Base-by-base conservation (phyloP, 2,113 vertebrate genomes). In the Panthera uncia region DNA sequence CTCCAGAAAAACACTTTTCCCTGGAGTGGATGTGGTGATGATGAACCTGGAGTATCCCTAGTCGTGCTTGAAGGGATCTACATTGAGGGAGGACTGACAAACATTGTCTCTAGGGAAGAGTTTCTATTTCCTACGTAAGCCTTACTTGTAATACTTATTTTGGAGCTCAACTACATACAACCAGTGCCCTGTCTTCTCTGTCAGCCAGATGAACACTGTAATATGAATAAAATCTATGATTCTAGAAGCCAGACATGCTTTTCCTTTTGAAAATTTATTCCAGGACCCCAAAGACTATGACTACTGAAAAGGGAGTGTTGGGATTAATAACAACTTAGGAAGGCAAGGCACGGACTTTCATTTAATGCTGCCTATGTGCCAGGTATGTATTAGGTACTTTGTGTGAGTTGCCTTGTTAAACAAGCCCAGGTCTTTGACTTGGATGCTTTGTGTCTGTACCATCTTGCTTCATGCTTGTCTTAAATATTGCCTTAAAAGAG, bases 341-440 rank as follows among this genome's bases (percentile, higher is more conserved):
- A 94, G 38, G 5, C 25, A 21, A 76, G 50, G 4, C 9, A 66
- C 29, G 23, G n/a, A 23, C 68, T 25, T 65, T 87, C 68, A 31
- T 31, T 85, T 91, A 89, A 80, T 84, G 76, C n/a, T 73, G 61
- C 21, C n/a, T 38, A 0, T 66, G 33, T 50, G 57, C 48, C 41
- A 86, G 65, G 65, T 66, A 1, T 92, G n/a, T 78, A 66, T 9
- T 27, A 74, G 80, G 76, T 15, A 38, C 14, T 91, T 68, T 63
- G 65, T 95, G 45, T 95, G 80, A 52, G 10, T 66, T 85, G 63
- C 38, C 83, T 85, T 98, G 78, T 97, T 81, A 81, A 94, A 95
- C 76, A 97, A 95, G 76, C 36, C 13, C 12, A 73, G 71, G 94
- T 91, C 71, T 95, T 82, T 96, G 91, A 89, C 57, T 36, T 38